Percentiles rank a stretch among this genome's conserved stretches.
Conservation (phyloP, 2,797 vertebrate species). For the Antrozous pallidus region DNA sequence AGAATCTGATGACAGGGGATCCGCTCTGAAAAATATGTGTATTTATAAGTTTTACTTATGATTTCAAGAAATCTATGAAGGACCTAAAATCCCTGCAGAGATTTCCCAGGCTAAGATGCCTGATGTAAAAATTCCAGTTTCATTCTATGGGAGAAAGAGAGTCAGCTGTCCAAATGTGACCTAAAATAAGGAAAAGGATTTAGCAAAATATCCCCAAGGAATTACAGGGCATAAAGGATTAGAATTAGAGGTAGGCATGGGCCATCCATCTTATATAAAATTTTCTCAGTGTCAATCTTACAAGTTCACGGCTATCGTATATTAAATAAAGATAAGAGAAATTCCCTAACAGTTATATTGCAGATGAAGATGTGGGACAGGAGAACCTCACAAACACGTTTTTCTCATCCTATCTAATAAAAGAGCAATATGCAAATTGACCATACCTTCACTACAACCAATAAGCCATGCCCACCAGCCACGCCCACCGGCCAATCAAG, state of each 20-base stretch:
- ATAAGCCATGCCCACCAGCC: too few relatives aligned
- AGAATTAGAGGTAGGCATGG: not conserved
- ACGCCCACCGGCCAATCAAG: too few relatives aligned
- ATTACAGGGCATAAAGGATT: conserved; percentile 14
- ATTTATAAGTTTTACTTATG: not conserved
- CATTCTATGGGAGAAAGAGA: not conserved
- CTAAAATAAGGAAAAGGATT: conserved; percentile 13
- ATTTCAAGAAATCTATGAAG: conserved; percentile 7
- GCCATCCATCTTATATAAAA: not conserved
- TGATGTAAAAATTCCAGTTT: not conserved
- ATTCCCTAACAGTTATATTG: not conserved
- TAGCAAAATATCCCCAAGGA: not conserved
- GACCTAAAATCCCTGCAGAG: conserved; percentile 1
- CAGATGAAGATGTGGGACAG: not conserved
- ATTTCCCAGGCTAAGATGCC: not conserved
- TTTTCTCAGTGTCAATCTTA: not conserved
- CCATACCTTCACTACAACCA: too few relatives aligned
- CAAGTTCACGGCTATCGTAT: not conserved
- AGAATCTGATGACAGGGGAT: not conserved
- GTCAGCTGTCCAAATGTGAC: not conserved
- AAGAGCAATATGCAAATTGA: too few relatives aligned
- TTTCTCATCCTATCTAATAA: too few relatives aligned
- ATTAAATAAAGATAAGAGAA: conserved; percentile 1
- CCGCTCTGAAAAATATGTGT: not conserved
- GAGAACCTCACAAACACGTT: not conserved